Evolutionary conservation across 2,888 invertebrate species (phyloP).

Genomic region (Brenthis hecate): DNA sequence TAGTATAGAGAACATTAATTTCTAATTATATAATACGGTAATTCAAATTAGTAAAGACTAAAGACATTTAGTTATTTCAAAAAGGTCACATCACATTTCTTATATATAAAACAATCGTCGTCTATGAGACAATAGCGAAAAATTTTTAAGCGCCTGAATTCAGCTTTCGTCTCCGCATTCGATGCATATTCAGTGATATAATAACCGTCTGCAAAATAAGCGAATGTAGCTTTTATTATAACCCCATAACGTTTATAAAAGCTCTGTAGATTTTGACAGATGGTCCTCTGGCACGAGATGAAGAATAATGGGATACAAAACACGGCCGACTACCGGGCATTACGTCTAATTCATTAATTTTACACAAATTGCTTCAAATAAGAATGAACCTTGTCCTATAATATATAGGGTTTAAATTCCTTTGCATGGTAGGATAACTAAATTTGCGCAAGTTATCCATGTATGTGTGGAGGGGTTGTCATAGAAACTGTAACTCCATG

Average conservation of each 20-base stretch:
- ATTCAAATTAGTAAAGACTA: neutral
- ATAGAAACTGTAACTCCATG: constrained; percentile 78
- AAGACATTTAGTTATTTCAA: neutral
- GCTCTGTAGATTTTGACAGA: constrained; percentile 43
- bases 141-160: constrained; percentile 31
- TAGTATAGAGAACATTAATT: too few relatives aligned
- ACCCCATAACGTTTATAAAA: constrained; percentile 36
- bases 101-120: constrained; percentile 3
- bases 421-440: constrained; percentile 43
- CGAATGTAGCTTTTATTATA: constrained; percentile 33
- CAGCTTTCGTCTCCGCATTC: constrained; percentile 32
- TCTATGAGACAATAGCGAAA: constrained; percentile 29
- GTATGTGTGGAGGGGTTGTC: constrained; percentile 80
- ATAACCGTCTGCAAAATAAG: constrained; percentile 16
- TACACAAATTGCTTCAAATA: constrained; percentile 49
- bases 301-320: constrained; percentile 72
- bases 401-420: constrained; percentile 40
- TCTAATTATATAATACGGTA: too few relatives aligned
- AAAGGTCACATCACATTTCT: constrained; percentile 4
- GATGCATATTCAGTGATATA: constrained; percentile 36
- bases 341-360: constrained; percentile 79
- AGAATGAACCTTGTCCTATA: constrained; percentile 41
- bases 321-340: constrained; percentile 71
- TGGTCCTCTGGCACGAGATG: constrained; percentile 49
- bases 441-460: constrained; percentile 69